These are phyloP conservation scores for Hypocryptadius cinnamomeus DNA, from an alignment of 2,113 vertebrate species.

Conservation along the genomic window DNA sequence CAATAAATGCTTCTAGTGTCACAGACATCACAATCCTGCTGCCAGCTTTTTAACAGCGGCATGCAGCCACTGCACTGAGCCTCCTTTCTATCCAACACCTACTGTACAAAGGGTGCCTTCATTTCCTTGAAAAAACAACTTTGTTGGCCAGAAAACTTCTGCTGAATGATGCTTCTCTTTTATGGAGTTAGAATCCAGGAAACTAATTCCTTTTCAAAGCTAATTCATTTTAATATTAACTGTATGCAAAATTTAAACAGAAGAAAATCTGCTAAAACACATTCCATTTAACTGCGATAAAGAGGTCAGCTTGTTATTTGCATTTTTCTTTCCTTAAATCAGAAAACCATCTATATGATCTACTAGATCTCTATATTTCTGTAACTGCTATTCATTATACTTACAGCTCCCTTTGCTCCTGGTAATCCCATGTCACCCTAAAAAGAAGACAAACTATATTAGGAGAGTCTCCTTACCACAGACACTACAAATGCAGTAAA, in stretches of 20 bases:
- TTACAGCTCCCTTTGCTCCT: conserved; percentile 90
- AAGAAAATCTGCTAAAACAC: neutral
- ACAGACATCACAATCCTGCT: neutral
- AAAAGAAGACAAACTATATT: conserved; percentile 40
- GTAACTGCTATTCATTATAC: conserved; percentile 55
- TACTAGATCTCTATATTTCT: neutral
- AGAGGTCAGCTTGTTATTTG: neutral
- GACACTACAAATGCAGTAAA: neutral
- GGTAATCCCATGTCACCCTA: conserved; percentile 88
- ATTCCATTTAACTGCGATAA: neutral
- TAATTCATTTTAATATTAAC: neutral
- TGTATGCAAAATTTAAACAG: neutral
- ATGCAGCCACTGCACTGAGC: neutral
- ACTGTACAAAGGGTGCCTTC: neutral
- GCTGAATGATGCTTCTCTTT: neutral
- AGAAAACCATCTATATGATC: neutral
- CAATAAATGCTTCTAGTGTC: neutral
- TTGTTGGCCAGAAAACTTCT: neutral
- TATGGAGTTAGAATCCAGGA: neutral
- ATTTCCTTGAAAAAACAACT: neutral
- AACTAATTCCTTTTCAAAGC: neutral
- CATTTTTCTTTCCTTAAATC: neutral
- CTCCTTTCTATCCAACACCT: neutral
- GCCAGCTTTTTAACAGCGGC: neutral
- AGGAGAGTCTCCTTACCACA: neutral